Evolutionary conservation across 2,113 vertebrate genomes (phyloP).

Genomic region (Gallinago undulata): DNA sequence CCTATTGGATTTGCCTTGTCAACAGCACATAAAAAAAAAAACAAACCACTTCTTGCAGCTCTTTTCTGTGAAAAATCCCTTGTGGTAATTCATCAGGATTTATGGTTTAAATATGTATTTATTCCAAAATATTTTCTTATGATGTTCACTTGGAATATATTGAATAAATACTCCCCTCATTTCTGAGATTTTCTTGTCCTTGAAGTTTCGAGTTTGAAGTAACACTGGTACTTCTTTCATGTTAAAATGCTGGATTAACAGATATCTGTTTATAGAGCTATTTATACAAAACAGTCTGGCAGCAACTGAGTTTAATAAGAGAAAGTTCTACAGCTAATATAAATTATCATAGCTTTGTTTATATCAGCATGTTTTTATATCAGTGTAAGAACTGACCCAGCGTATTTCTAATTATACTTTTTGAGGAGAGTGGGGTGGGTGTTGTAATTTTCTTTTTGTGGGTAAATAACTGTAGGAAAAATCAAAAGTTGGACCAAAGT

Average conservation of each 20-base stretch:
- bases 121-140: not conserved
- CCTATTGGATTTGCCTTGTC: not conserved
- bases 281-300: slow-evolving; percentile 15
- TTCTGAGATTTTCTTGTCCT: slow-evolving; percentile 5
- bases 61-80: not conserved
- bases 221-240: not conserved
- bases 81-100: not conserved
- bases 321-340: not conserved
- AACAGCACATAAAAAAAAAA: not conserved
- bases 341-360: slow-evolving; percentile 6
- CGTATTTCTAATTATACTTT: not conserved
- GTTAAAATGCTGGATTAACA: not conserved
- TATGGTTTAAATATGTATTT: not conserved
- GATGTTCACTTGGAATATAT: not conserved
- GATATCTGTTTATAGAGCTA: not conserved
- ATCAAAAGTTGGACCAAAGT: not conserved
- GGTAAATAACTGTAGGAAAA: not conserved
- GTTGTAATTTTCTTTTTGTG: not conserved
- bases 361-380: not conserved
- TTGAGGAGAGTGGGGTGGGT: fast-evolving
- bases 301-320: not conserved
- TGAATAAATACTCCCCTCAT: not conserved
- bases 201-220: not conserved
- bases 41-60: not conserved
- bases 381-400: not conserved